These are phyloP conservation scores for Trimorus sp. DNA, from an alignment of 2,888 invertebrate species.

Conservation along the genomic window DNA sequence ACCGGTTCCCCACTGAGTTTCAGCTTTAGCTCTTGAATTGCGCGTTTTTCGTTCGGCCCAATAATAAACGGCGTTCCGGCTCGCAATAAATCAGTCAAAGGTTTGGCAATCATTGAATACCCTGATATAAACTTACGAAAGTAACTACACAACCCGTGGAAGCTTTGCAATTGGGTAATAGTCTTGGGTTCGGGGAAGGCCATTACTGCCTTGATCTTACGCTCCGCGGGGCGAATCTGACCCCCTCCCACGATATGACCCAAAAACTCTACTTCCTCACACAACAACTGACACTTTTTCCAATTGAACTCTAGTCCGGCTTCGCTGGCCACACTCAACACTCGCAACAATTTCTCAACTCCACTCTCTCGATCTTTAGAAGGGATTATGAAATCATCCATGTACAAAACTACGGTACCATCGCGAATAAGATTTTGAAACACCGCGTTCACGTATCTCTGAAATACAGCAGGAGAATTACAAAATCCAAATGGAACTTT, in stretches of 20 bases:
- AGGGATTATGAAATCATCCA: slow-evolving; percentile 26
- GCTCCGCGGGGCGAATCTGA: neutral
- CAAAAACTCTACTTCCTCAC: slow-evolving; percentile 12
- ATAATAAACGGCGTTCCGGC: too few species aligned
- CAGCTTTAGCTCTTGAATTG: too few species aligned
- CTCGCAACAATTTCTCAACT: neutral
- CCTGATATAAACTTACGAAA: too few species aligned
- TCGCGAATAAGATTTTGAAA: slow-evolving; percentile 5
- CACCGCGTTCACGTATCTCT: neutral
- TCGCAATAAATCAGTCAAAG: too few species aligned
- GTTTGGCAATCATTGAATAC: too few species aligned
- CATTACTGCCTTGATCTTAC: slow-evolving; percentile 1
- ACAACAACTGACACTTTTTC: neutral
- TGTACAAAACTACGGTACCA: neutral
- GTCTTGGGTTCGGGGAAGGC: slow-evolving; percentile 32
- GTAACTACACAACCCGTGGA: neutral
- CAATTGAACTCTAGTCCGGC: neutral
- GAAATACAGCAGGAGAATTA: too few species aligned
- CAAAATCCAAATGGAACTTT: slow-evolving; percentile 6
- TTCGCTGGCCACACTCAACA: neutral
- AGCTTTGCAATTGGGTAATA: neutral
- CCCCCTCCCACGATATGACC: neutral
- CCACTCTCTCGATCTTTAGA: neutral
- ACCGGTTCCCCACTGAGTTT: too few species aligned
- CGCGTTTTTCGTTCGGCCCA: too few species aligned